Evolutionary conservation across 2,888 invertebrate species (phyloP), one percentile per base, ranked within the genome.

Genomic region (Hypercompe scribonia): DNA sequence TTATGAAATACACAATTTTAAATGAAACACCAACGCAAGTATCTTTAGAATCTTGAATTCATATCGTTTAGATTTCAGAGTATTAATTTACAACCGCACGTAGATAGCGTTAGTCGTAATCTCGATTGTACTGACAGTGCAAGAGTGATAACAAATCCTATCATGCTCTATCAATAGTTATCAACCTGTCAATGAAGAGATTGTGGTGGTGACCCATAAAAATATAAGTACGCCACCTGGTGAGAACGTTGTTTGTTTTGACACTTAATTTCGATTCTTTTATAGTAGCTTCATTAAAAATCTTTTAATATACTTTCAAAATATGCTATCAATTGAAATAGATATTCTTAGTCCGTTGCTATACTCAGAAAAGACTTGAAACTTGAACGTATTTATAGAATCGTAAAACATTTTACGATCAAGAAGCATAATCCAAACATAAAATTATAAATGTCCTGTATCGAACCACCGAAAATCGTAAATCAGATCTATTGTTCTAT

Each of bases 401-500:
- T 88, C 93, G 88, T 94, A 92, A 94, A 92, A 91, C 81, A 81
- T 87, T 90, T 94, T 94, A 94, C 90, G 94, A 92, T 84, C 83
- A 66, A 75, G 74, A 84, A 87, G 85, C 88, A 90, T 92, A 91
- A 93, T 92, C 89, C 90, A 87, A 85, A 89, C 90, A 90, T 93
- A 92, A 94, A 94, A 92, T 90, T 87, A 90, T 92, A 90, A 92
- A 88, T 87, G 88, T 88, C 87, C 81, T 84, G 87, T 87, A 88
- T 90, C 83, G 88, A 85, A 88, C 88, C 84, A 90, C 89, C 87
- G 86, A 90, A 90, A 86, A 90, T 88, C 90, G 87, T 91, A 93
- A 93, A 92, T 90, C 86, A 74, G 77, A 78, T 82, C 87, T 89
- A 80, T 77, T 74, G 71, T 78, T 77, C 78, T 80, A 78, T 78